Percentiles rank a stretch among this genome's conserved stretches.
Conservation (phyloP, 2,888 invertebrate species). For the Lymantria monacha region DNA sequence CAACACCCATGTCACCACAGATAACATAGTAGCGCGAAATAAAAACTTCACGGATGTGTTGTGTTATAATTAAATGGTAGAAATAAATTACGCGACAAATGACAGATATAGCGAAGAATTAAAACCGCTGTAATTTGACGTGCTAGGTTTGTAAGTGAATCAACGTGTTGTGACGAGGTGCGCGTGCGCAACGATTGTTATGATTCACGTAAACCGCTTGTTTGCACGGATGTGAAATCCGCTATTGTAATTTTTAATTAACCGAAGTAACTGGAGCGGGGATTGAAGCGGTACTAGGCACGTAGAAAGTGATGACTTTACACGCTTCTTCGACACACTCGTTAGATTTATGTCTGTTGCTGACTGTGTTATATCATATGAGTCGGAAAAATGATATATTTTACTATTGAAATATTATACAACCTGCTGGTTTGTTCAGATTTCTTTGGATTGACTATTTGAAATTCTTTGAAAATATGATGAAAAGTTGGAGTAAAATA, state of each 20-base stretch:
- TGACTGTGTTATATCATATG: slow-evolving; percentile 14
- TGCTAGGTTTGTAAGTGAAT: slow-evolving; percentile 44
- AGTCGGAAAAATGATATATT: slow-evolving; percentile 2
- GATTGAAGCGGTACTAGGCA: slow-evolving; percentile 61
- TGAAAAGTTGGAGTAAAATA: too few relatives aligned
- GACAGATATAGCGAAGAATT: too few relatives aligned
- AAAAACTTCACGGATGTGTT: too few relatives aligned
- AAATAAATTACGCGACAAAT: too few relatives aligned
- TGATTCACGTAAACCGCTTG: slow-evolving; percentile 75
- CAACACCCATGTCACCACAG: too few relatives aligned
- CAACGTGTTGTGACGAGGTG: slow-evolving; percentile 52
- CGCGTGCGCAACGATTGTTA: slow-evolving; percentile 52
- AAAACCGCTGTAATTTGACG: background rate
- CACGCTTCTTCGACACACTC: slow-evolving; percentile 39
- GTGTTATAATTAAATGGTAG: too few relatives aligned
- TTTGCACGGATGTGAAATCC: slow-evolving; percentile 79
- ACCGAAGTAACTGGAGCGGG: slow-evolving; percentile 76
- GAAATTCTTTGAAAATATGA: too few relatives aligned
- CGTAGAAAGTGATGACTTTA: slow-evolving; percentile 73
- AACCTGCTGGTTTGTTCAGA: background rate
- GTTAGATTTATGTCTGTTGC: slow-evolving; percentile 22
- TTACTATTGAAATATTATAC: slow-evolving; percentile 12
- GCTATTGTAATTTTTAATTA: slow-evolving; percentile 81
- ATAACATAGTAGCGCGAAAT: too few relatives aligned
- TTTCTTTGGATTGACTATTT: too few relatives aligned